A percentile compares a stretch with the other conserved stretches of the same genome.
Evolutionary conservation across 2,888 invertebrate genomes (phyloP).

Genomic region (Agrotis puta): DNA sequence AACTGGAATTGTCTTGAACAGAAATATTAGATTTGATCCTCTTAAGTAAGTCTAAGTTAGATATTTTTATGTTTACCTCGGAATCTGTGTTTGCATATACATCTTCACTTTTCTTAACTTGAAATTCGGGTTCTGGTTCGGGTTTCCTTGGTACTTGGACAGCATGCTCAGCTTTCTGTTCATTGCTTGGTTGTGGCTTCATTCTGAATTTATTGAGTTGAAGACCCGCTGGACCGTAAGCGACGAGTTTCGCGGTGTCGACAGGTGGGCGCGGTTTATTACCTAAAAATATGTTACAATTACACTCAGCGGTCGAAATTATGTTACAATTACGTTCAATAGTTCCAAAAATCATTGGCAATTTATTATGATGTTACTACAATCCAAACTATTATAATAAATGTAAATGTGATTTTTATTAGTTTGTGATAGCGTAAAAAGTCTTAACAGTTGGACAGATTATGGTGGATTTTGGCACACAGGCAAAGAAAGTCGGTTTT

Average conservation of each 20-base stretch:
- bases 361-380: too few relatives aligned
- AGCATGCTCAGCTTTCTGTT: constrained; percentile 13
- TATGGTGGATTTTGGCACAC: too few relatives aligned
- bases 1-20: constrained; percentile 1
- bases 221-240: constrained; percentile 73
- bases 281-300: constrained; percentile 18
- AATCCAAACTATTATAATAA: too few relatives aligned
- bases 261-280: not conserved
- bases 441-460: too few relatives aligned
- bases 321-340: not conserved
- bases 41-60: constrained; percentile 51
- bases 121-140: constrained; percentile 31
- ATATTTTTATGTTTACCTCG: constrained; percentile 63
- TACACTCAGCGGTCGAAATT: too few relatives aligned
- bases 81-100: constrained; percentile 69
- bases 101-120: constrained; percentile 28
- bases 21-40: constrained; percentile 12
- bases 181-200: constrained; percentile 44
- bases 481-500: too few relatives aligned
- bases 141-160: constrained; percentile 27
- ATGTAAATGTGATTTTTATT: too few relatives aligned
- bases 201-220: constrained; percentile 43
- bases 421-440: too few relatives aligned
- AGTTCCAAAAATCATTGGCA: not conserved
- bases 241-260: constrained; percentile 43